phyloP scores from a whole-genome alignment of 2,113 vertebrate genomes.

The Hyla sarda region DNA sequence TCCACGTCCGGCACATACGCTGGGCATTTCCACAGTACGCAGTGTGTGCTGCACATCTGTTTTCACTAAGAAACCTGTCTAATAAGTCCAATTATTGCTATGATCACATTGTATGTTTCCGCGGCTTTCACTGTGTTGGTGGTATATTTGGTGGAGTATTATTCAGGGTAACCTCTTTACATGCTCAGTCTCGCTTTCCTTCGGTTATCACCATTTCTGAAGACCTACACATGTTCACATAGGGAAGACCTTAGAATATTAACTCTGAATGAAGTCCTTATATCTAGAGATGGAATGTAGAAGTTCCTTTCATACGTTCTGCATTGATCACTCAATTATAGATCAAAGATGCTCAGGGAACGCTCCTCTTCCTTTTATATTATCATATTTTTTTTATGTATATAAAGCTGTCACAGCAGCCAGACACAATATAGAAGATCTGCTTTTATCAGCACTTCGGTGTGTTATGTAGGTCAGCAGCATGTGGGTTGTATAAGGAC shows the following conservation, averaged over 20 bases:
- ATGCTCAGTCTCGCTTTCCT: neutral
- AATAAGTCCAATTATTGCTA: neutral
- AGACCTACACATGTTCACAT: neutral
- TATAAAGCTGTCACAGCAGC: neutral
- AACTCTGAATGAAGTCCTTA: neutral
- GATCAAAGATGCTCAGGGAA: neutral
- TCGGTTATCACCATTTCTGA: neutral
- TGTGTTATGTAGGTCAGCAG: neutral
- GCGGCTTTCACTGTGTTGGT: neutral
- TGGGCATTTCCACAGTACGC: too few species aligned
- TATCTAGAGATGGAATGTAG: neutral
- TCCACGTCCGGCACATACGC: too few species aligned
- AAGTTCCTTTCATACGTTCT: neutral
- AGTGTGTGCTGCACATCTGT: neutral
- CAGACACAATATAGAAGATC: neutral
- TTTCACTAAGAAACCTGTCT: neutral
- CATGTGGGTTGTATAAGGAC: neutral
- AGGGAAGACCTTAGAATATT: neutral
- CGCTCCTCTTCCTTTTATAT: neutral
- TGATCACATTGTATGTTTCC: neutral
- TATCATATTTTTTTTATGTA: conserved; percentile 7
- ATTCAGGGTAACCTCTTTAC: neutral
- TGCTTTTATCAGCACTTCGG: conserved; percentile 19
- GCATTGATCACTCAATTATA: conserved; percentile 16
- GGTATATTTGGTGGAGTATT: neutral